A percentile compares a stretch with the other conserved stretches of the same genome.
Evolutionary conservation across 1,140 invertebrate genomes (phyloP).

Genomic region (Sycobia sp.): DNA sequence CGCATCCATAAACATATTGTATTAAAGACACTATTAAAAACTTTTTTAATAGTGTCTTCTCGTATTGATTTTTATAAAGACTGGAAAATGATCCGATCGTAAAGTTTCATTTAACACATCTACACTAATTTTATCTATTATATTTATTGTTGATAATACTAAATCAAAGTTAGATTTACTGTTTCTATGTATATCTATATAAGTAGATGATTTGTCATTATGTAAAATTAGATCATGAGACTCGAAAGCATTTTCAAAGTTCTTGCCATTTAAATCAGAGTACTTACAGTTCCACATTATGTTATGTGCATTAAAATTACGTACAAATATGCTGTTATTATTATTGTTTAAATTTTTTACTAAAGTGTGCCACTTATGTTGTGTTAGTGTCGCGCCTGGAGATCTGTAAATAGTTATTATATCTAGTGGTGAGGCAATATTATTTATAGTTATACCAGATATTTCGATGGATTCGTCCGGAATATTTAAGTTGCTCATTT

Average conservation of each 20-base stretch:
- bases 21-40: not conserved
- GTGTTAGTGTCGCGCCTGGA: not conserved
- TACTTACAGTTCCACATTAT: conserved; percentile 8
- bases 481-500: not conserved
- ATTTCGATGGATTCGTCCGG: not conserved
- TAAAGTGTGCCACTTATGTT: too few relatives aligned
- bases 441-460: not conserved
- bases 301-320: too few relatives aligned
- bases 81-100: not conserved
- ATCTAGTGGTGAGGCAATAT: not conserved
- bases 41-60: not conserved
- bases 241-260: not conserved
- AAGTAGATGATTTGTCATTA: not conserved
- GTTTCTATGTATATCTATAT: not conserved
- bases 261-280: not conserved
- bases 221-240: conserved; percentile 6
- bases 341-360: too few relatives aligned
- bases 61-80: not conserved
- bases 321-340: not conserved
- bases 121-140: not conserved
- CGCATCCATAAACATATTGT: not conserved
- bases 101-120: not conserved
- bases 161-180: not conserved
- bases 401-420: not conserved
- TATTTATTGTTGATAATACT: not conserved